A percentile compares a stretch with the other conserved stretches of the same genome.
Conservation (phyloP, 2,888 invertebrate genomes). For the Macrophya alboannulata region DNA sequence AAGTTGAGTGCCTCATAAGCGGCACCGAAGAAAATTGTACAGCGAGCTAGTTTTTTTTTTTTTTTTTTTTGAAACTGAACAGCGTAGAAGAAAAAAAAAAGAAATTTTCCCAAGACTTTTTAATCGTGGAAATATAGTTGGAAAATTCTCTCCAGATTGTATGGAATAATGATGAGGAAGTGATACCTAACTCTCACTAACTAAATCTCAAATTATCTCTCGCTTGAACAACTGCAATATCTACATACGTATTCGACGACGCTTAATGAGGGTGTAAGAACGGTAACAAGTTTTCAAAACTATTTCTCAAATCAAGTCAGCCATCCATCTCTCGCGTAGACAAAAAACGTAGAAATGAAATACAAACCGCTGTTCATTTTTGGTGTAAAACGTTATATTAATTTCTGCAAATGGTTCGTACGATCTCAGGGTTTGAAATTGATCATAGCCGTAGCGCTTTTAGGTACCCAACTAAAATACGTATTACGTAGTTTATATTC, state of each 20-base stretch:
- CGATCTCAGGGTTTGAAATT: background rate
- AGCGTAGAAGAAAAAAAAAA: background rate
- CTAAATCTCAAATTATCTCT: background rate
- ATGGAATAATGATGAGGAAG: background rate
- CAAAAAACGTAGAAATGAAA: too few relatives aligned
- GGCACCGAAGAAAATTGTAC: background rate
- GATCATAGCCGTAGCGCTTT: background rate
- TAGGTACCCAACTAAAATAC: background rate
- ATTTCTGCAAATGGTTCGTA: background rate
- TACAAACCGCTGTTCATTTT: background rate
- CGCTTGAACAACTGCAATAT: background rate
- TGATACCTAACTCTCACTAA: background rate
- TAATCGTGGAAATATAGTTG: background rate
- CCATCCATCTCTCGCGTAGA: background rate
- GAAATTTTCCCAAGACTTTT: background rate
- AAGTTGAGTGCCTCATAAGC: slow-evolving; percentile 32
- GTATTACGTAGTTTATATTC: background rate
- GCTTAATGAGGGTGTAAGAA: background rate
- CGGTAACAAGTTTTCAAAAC: slow-evolving; percentile 20
- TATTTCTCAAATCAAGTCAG: background rate
- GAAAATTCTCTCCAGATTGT: background rate
- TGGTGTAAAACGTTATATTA: background rate
- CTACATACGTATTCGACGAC: background rate
- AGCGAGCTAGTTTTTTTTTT: background rate
- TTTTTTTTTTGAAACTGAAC: slow-evolving; percentile 18